Base-by-base conservation (phyloP, 2,888 invertebrate species). In the Eristalinus aeneus region DNA sequence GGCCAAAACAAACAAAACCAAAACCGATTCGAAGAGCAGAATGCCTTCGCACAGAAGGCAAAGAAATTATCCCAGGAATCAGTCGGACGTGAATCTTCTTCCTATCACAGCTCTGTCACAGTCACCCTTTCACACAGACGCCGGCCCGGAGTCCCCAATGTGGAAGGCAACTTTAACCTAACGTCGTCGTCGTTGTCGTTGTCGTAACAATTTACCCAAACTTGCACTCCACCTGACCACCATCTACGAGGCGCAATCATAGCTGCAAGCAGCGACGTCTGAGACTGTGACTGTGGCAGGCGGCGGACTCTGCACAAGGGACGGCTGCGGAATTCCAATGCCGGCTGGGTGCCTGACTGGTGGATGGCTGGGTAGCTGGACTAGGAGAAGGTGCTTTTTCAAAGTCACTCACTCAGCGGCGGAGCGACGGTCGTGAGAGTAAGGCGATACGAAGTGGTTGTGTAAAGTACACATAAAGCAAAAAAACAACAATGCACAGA, bases 1-100 rank as follows among this genome's bases (percentile, higher is more conserved):
- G 58, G 12, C 16, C 31, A 36, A 72, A 39, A 16, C 16, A 36
- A 60, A 23, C 10, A 23, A 11, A 34, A 34, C 11, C n/a, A 31
- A 58, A 74, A 12, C 27, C 31, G 53, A 58, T 12, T 10, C n/a
- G 22, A 27, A 46, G 46, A 20, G 16, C 34, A 63, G 60, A 20
- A 16, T 46, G 54, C 56, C 36, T 64, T 39, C 65, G 27, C 32
- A 27, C 5, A 64, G 58, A 69, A 53, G 22, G n/a, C 58, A 34
- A 65, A 67, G 36, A 74, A 53, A 53, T 27, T 56, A 72, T 63
- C 61, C 61, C 46, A 46, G 53, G 22, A 82, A 56, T 46, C 72
- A 77, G 61, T 77, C 63, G 34, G 68, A 68, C 63, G 72, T 68
- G 56, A 82, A 77, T 46, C 46, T 68, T 56, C 67, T 67, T 82